phyloP scores from a whole-genome alignment of 1,140 invertebrate species.

The Scaptomyza montana region DNA sequence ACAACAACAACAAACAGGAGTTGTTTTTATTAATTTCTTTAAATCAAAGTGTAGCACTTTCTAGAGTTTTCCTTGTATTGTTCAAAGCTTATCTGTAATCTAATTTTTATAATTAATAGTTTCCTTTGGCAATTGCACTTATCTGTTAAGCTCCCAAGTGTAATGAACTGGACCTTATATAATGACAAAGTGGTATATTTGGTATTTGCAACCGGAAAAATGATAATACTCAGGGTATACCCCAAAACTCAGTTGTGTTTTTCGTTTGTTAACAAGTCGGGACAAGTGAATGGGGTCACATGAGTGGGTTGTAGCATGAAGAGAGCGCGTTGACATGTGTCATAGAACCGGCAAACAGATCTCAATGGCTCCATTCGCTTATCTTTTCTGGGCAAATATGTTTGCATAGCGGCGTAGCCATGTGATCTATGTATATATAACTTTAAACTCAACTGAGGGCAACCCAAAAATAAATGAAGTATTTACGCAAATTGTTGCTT shows the following conservation, averaged over 20 bases:
- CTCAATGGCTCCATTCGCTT: conserved; percentile 13
- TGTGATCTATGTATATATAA: conserved; percentile 15
- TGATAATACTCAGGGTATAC: conserved; percentile 28
- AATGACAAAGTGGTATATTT: conserved; percentile 13
- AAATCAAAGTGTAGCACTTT: neutral
- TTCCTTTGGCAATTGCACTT: neutral
- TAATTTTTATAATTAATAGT: neutral
- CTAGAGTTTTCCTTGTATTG: neutral
- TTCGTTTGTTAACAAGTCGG: conserved; percentile 13
- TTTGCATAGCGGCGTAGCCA: conserved; percentile 12
- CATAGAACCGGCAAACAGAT: conserved; percentile 10
- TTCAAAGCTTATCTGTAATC: conserved; percentile 8
- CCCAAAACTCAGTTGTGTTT: neutral
- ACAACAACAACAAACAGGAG: conserved; percentile 15
- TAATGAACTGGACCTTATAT: conserved; percentile 4
- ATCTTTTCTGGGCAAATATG: conserved; percentile 28
- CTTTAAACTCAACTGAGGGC: neutral
- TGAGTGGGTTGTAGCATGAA: conserved; percentile 1
- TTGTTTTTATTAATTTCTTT: neutral
- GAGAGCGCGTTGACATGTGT: conserved; percentile 20
- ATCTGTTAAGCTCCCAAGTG: conserved; percentile 9
- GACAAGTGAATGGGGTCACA: conserved; percentile 47
- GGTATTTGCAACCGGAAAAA: conserved; percentile 30
- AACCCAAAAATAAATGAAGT: conserved; percentile 46
- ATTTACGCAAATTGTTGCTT: conserved; percentile 32